Conservation (phyloP, 2,888 invertebrate genomes). For the Cheilosia vulpina region DNA sequence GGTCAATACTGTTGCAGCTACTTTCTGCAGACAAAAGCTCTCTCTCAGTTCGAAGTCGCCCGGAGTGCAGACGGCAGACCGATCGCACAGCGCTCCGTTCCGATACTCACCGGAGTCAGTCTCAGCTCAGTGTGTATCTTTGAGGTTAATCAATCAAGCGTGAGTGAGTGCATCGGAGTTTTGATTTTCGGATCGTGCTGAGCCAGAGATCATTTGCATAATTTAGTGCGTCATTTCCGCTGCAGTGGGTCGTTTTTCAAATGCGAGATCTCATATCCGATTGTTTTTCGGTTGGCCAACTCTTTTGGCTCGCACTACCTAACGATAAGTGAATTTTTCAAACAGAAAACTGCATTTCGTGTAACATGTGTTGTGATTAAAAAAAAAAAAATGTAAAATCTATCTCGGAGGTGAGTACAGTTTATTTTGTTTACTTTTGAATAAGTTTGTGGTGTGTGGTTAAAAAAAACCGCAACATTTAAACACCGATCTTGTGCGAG, state of each 20-base stretch:
- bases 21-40: slow-evolving; percentile 61
- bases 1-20: not conserved
- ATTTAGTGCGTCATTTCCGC: slow-evolving; percentile 72
- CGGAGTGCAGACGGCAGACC: slow-evolving; percentile 41
- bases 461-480: not conserved
- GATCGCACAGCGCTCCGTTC: slow-evolving; percentile 52
- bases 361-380: slow-evolving; percentile 59
- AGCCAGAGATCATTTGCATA: slow-evolving; percentile 62
- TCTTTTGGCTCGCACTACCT: not conserved
- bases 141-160: slow-evolving; percentile 74
- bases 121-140: slow-evolving; percentile 73
- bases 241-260: slow-evolving; percentile 48
- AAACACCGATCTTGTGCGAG: not conserved
- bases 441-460: not conserved
- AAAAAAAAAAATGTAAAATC: not conserved
- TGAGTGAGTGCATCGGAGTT: slow-evolving; percentile 72
- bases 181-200: slow-evolving; percentile 21
- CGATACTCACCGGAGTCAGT: slow-evolving; percentile 42
- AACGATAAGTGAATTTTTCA: slow-evolving; percentile 18
- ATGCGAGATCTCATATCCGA: slow-evolving; percentile 37
- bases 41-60: slow-evolving; percentile 27
- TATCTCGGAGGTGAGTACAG: slow-evolving; percentile 59
- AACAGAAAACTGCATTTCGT: slow-evolving; percentile 43
- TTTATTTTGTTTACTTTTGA: slow-evolving; percentile 35
- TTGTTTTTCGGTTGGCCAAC: slow-evolving; percentile 30